Evolutionary conservation across 2,888 invertebrate genomes (phyloP), one percentile per base, ranked within the genome.

Genomic region (Byasa hedistus): DNA sequence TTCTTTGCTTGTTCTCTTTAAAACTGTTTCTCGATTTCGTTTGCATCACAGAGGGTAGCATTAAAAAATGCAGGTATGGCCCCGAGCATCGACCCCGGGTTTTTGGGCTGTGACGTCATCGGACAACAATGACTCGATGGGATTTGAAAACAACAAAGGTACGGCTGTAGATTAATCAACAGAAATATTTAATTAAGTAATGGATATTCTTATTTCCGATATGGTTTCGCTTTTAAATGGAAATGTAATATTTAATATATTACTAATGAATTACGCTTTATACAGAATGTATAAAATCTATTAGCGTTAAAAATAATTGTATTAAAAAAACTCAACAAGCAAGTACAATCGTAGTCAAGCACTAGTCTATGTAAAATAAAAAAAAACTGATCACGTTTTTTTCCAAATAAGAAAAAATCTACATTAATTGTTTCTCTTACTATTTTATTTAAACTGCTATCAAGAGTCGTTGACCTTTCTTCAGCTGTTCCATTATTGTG

Each of bases 401-500:
- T 65, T 48, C 58, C 61, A 17, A 52, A 58, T 4, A 52, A 22
- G 52, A 73, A 69, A 75, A 69, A 75, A 71, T 79, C 78, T 85
- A 89, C 85, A 89, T 88, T 86, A 83, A 85, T 82, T 62, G 82
- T 82, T 75, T 81, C 84, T 89, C 84, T 89, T 83, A 83, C 83
- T 85, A 81, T 85, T 87, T 86, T 91, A 88, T 91, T 91, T 87
- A 90, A 91, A 87, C 86, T 85, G 86, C 83, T 81, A 76, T 76
- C 68, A 72, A 78, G 80, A 80, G 89, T 89, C 91, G 76, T 80
- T 86, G 89, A 90, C 88, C 91, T 84, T 80, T 79, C 78, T 81
- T 84, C 91, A 91, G 90, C 90, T 91, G 91, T 88, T 89, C 83
- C 79, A 78, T 85, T 87, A 89, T 87, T 87, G 84, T 77, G 77